Evolutionary conservation across 64 coral and sea anemone genomes (phyloP).

Genomic region (Stylophora pistillata): DNA sequence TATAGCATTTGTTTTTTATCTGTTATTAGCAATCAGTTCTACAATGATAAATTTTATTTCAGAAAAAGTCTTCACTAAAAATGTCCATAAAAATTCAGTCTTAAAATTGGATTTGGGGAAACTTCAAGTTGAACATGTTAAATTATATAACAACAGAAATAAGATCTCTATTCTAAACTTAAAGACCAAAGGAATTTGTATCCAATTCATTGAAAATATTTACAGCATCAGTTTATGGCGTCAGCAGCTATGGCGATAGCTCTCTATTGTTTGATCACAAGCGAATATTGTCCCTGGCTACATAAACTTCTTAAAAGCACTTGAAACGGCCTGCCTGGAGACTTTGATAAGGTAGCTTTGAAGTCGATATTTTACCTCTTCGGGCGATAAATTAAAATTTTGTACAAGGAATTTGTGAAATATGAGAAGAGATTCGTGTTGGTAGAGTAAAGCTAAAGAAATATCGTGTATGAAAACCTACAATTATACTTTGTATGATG

Average conservation of each 20-base stretch:
- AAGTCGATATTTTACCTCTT: background rate
- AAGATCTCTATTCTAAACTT: background rate
- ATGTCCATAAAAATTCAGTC: too few species aligned
- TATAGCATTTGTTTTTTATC: too few species aligned
- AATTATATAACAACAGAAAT: background rate
- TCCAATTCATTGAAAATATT: constrained; percentile 21
- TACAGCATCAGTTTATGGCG: background rate
- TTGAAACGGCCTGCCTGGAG: background rate
- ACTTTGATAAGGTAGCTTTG: background rate
- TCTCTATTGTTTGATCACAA: background rate
- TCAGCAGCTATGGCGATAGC: background rate
- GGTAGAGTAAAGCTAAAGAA: background rate
- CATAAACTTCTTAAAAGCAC: constrained; percentile 7
- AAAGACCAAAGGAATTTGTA: constrained; percentile 4
- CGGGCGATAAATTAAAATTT: background rate
- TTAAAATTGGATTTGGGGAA: too few species aligned
- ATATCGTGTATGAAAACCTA: background rate
- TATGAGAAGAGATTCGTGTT: background rate
- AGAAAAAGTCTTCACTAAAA: too few species aligned
- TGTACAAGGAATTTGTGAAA: background rate
- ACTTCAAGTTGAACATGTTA: too few species aligned
- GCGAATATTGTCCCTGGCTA: background rate
- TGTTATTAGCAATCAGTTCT: too few species aligned
- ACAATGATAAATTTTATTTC: too few species aligned
- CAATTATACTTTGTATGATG: background rate